These are phyloP conservation scores for Epizoanthus illoricatus DNA, from an alignment of 92 coral and sea anemone genomes.

Conservation along the genomic window DNA sequence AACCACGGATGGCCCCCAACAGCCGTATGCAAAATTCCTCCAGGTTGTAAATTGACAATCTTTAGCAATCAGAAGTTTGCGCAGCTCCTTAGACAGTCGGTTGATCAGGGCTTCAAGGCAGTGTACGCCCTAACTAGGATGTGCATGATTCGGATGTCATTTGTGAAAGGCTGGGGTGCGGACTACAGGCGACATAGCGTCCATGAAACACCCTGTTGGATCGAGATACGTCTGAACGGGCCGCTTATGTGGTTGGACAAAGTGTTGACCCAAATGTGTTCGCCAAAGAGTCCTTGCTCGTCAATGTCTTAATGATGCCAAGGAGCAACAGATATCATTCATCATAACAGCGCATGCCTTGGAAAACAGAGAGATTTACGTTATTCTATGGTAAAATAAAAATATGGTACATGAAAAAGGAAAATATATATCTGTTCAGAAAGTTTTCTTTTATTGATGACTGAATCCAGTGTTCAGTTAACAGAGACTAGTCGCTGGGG, in stretches of 20 bases:
- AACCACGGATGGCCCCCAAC: constrained; percentile 98
- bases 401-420: constrained; percentile 4
- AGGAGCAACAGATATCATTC: not conserved
- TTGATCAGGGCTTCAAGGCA: constrained; percentile 96
- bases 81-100: constrained; percentile 92
- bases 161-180: constrained; percentile 99
- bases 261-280: constrained; percentile 96
- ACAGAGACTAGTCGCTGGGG: no score
- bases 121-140: constrained; percentile 94
- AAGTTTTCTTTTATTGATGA: no score
- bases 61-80: constrained; percentile 98
- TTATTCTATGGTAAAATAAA: constrained; percentile 37
- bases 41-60: constrained; percentile 92
- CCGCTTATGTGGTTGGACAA: constrained; percentile 98
- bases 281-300: constrained; percentile 82
- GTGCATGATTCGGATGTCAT: constrained; percentile 98
- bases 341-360: not conserved
- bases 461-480: no score
- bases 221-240: constrained; percentile 96
- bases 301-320: constrained; percentile 68
- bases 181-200: constrained; percentile 97
- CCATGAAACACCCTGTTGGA: constrained; percentile 98
- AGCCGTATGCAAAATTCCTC: constrained; percentile 96
- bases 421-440: no score
- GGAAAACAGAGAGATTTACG: constrained; percentile 6